These are phyloP conservation scores for Bos taurus DNA, from an alignment of 2,113 vertebrate species.

Conservation along the genomic window DNA sequence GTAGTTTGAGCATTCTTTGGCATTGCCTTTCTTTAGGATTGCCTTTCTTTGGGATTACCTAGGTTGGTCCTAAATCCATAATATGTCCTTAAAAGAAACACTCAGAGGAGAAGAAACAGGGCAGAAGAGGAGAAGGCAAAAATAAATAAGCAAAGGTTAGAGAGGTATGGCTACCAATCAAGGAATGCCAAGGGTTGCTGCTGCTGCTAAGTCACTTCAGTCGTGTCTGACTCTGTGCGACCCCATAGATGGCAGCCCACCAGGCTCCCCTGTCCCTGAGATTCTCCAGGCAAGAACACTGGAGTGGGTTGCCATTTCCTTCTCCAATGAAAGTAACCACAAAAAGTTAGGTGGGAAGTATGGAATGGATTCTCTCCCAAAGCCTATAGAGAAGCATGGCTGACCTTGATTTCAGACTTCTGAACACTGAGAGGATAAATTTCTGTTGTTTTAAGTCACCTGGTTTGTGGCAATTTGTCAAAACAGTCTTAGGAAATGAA, in stretches of 20 bases:
- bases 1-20: neutral
- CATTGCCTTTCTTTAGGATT: neutral
- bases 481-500: neutral
- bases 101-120: neutral
- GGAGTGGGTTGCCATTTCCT: too few relatives aligned
- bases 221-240: too few relatives aligned
- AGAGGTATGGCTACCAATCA: neutral
- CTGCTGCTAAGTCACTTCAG: too few relatives aligned
- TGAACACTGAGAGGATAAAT: neutral
- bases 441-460: neutral
- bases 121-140: neutral
- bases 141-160: neutral
- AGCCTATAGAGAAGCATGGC: neutral
- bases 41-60: neutral
- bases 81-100: neutral
- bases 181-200: neutral
- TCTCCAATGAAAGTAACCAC: neutral
- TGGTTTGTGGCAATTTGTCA: neutral
- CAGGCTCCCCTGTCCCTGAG: too few relatives aligned
- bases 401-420: neutral
- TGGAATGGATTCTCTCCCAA: neutral
- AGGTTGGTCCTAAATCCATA: neutral
- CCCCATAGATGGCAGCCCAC: too few relatives aligned
- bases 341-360: neutral
- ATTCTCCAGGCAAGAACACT: too few relatives aligned